Base-by-base conservation (phyloP, 2,113 vertebrate genomes). In the Sitta europaea region DNA sequence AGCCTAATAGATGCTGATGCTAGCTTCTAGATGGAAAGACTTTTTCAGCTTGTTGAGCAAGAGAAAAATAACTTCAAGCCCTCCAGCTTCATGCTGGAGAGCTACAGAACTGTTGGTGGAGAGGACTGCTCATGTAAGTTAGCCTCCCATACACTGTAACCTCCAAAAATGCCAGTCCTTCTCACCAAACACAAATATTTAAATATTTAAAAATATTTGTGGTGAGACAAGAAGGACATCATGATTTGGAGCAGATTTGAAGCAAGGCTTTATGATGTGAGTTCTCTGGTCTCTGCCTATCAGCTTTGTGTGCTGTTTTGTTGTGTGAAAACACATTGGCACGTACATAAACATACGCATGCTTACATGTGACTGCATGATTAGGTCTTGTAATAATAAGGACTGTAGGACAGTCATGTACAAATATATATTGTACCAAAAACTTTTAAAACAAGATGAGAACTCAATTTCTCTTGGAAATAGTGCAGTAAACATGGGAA, bases 291-390 rank as follows among this genome's bases (percentile, higher is more conserved):
- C 38, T 63, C 1, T 62, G 35, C 33, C 11, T 48, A 11, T 13
- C 17, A 55, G 33, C 35, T 88, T 55, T 51, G 12, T 13, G 10
- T 36, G n/a, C 31, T 2, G 1, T 48, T 87, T 55, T 61, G 4
- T 7, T 25, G 7, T 42, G 23, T 58, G 29, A 24, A 66, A 43
- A 45, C 45, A n/a, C 5, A 9, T 14, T 59, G 45, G 31, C 3
- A 51, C 1, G 4, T 17, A 8, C 5, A 21, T 50, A 31, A 57
- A 48, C 0, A 0, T 27, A 21, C 0, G 0, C 20, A 9, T 36
- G 28, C 11, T 29, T 51, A 19, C 9, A 6, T 48, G 5, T 15
- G 33, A 17, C 6, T 33, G 5, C 22, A 6, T 43, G 14, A 36
- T 22, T 42, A 50, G 14, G 27, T 42, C 14, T n/a, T 20, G 24